phyloP scores from a whole-genome alignment of 2,113 vertebrate genomes.

The Telmatochromis sp. region DNA sequence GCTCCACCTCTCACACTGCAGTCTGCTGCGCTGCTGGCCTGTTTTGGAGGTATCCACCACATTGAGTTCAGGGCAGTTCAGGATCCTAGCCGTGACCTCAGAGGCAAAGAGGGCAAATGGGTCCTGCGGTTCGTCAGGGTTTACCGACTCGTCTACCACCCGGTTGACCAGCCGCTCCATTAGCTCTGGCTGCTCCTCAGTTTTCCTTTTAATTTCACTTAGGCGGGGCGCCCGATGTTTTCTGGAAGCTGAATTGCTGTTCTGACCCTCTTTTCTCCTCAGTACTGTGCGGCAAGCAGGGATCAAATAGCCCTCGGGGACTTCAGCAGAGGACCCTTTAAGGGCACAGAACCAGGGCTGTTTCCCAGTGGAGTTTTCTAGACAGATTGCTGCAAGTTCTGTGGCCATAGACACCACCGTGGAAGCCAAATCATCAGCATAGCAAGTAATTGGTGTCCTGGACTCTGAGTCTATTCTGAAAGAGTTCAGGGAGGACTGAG shows the following conservation, averaged over 20 bases:
- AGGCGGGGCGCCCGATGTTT: slow-evolving; percentile 91
- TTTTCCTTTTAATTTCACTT: slow-evolving; percentile 96
- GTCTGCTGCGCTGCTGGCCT: slow-evolving; percentile 79
- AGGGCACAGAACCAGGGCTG: slow-evolving; percentile 97
- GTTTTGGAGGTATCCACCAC: slow-evolving; percentile 82
- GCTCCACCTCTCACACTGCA: slow-evolving; percentile 88
- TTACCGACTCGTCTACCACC: slow-evolving; percentile 89
- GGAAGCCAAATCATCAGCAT: slow-evolving; percentile 90
- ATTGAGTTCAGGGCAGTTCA: slow-evolving; percentile 87
- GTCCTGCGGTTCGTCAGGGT: slow-evolving; percentile 82
- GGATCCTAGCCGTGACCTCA: slow-evolving; percentile 89
- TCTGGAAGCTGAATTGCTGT: slow-evolving; percentile 64
- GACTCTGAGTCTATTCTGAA: slow-evolving; percentile 72
- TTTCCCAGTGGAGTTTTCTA: slow-evolving; percentile 92
- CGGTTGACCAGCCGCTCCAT: slow-evolving; percentile 93
- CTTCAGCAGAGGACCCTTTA: slow-evolving; percentile 70
- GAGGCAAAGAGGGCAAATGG: slow-evolving; percentile 85
- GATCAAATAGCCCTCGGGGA: slow-evolving; percentile 71
- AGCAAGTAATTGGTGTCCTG: slow-evolving; percentile 80
- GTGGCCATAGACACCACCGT: slow-evolving; percentile 98
- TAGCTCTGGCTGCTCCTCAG: slow-evolving; percentile 93
- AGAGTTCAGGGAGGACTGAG: slow-evolving; percentile 65
- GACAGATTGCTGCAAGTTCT: slow-evolving; percentile 93
- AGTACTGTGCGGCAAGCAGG: slow-evolving; percentile 76
- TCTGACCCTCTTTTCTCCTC: slow-evolving; percentile 81